Evolutionary conservation across 2,113 vertebrate genomes (phyloP).

Genomic region (Heloderma charlesbogerti): DNA sequence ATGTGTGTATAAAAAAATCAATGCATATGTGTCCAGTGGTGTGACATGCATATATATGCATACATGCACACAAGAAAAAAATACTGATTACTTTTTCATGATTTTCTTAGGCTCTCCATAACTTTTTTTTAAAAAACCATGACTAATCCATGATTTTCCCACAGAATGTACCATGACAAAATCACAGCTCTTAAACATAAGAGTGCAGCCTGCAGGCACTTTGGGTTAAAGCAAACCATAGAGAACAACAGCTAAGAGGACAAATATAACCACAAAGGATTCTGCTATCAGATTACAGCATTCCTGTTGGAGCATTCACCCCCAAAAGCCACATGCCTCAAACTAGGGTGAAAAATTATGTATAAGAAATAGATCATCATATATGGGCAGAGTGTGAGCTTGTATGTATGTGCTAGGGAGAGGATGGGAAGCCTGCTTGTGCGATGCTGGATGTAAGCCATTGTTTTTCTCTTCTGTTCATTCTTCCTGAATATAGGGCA

Average conservation of each 20-base stretch:
- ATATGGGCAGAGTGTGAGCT: not conserved
- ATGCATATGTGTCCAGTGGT: rapidly evolving
- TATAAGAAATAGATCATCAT: conserved; percentile 37
- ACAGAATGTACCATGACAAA: conserved; percentile 70
- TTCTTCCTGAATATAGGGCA: not conserved
- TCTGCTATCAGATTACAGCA: conserved; percentile 48
- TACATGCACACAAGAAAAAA: conserved; percentile 24
- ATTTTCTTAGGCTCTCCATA: conserved; percentile 52
- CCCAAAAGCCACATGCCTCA: conserved; percentile 32
- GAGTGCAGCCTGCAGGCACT: conserved; percentile 61
- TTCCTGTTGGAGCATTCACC: conserved; percentile 35
- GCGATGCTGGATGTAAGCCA: not conserved
- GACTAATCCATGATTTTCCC: conserved; percentile 70
- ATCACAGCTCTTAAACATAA: conserved; percentile 65
- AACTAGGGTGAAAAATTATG: conserved; percentile 22
- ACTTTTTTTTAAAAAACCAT: conserved; percentile 53
- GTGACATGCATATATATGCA: conserved; percentile 22
- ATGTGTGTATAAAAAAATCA: not conserved
- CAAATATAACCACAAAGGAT: conserved; percentile 54
- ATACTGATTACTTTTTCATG: not conserved
- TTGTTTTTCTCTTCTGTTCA: not conserved
- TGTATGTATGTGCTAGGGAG: not conserved
- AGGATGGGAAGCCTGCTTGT: no score
- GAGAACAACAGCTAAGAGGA: conserved; percentile 45
- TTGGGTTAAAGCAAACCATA: conserved; percentile 49